Evolutionary conservation across 53 echinoderm and acorn worm genomes (phyloP).

Genomic region (Holothuria scabra): DNA sequence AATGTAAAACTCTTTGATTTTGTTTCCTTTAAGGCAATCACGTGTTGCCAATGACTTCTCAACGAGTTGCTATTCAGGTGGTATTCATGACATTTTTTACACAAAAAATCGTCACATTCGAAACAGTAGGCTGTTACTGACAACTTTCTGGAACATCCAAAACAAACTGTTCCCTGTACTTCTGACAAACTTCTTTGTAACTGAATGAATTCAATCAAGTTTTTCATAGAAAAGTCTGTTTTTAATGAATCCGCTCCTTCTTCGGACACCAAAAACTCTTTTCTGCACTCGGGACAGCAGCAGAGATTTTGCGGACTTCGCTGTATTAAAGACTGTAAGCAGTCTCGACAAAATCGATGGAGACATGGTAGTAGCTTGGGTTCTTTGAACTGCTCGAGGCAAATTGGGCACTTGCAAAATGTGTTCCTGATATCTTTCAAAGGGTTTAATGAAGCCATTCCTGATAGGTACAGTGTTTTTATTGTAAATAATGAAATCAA

Average conservation of each 20-base stretch:
- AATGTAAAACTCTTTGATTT: background rate
- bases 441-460: conserved; percentile 9
- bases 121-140: conserved; percentile 23
- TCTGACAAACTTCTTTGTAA: background rate
- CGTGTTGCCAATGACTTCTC: background rate
- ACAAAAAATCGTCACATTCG: conserved; percentile 10
- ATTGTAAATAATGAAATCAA: no score
- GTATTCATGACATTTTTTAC: background rate
- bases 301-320: background rate
- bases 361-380: conserved; percentile 20
- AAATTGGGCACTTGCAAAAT: background rate
- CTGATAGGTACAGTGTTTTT: no score
- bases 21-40: background rate
- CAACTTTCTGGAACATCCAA: background rate
- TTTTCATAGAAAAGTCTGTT: conserved; percentile 30
- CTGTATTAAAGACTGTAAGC: background rate
- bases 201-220: conserved; percentile 12
- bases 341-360: background rate
- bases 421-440: conserved; percentile 4
- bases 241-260: background rate
- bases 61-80: background rate
- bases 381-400: conserved; percentile 10
- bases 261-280: background rate
- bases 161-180: background rate
- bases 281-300: conserved; percentile 1